Evolutionary conservation across 2,888 invertebrate genomes (phyloP).

Genomic region (Drosophila mimetica): DNA sequence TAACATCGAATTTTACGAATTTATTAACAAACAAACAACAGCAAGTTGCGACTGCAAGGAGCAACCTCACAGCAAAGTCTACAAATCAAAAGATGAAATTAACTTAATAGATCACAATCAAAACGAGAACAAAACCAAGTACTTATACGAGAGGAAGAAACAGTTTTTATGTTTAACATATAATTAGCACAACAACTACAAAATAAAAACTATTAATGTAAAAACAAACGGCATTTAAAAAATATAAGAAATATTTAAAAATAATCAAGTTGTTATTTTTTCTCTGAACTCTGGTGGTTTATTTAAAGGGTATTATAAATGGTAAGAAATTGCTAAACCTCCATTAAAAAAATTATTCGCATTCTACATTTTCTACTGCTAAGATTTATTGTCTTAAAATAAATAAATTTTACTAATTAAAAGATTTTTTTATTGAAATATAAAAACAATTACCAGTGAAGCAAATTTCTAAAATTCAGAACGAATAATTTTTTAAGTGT

Average conservation of each 20-base stretch:
- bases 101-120: slow-evolving; percentile 59
- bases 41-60: slow-evolving; percentile 46
- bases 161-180: slow-evolving; percentile 74
- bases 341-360: no score
- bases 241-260: slow-evolving; percentile 52
- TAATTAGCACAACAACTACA: slow-evolving; percentile 79
- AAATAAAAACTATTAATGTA: slow-evolving; percentile 80
- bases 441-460: no score
- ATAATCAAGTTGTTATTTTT: background rate
- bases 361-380: no score
- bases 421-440: no score
- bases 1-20: slow-evolving; percentile 83
- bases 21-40: slow-evolving; percentile 60
- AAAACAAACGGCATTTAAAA: slow-evolving; percentile 59
- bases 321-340: no score
- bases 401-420: no score
- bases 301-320: no score
- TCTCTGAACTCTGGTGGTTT: background rate
- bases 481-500: no score
- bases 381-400: no score
- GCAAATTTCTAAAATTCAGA: no score
- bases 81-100: slow-evolving; percentile 66
- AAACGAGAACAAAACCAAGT: slow-evolving; percentile 39
- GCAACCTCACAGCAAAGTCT: slow-evolving; percentile 48
- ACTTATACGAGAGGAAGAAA: slow-evolving; percentile 49